Base-by-base conservation (phyloP, 30 jellyfish, hydroid and myxozoan species). In the Pelagia noctiluca region DNA sequence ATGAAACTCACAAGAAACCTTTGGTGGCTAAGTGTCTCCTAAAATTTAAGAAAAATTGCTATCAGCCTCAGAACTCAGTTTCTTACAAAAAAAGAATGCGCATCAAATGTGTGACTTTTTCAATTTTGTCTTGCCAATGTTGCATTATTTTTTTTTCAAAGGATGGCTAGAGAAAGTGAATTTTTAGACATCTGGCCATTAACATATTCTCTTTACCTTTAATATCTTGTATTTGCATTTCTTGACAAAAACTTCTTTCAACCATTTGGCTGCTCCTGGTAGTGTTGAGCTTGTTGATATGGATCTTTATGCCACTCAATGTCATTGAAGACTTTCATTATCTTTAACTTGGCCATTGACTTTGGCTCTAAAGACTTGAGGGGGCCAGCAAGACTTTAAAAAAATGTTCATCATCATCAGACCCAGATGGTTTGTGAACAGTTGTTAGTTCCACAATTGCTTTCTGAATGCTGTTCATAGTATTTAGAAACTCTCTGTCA, bases 311-410 rank as follows among this genome's bases (percentile, higher is more conserved):
- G 83, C 70, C 85, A 72, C 19, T 72, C 72, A 50, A 24, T 46
- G 77, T 42, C 85, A 72, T 67, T 67, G 25, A 34, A 70, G 34
- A 70, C 82, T 16, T 70, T 70, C 82, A 70, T 70, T 10, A 70
- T 70, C 32, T 70, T 35, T 0, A 70, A 25, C 66, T 70, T 70
- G 28, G 82, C 82, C 82, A 70, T 35, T 34, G 82, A 34, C 23
- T 70, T 70, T 34, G 82, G 82, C 38, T 70, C 82, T 35, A 70
- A 70, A 32, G 82, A 35, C 34, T 47, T 34, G 22, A 70, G 35
- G 37, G 65, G 82, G 22, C 66, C 82, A 7, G 46, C 66, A 24
- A 70, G 82, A n/a, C 82, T 70, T 70, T 13, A 34, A 34, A 38
- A 34, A 35, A 35, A 34, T 70, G 69, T 70, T 65, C 66, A 35